These are phyloP conservation scores for Calliopum simillimum DNA, from an alignment of 2,888 invertebrate species.

Conservation along the genomic window DNA sequence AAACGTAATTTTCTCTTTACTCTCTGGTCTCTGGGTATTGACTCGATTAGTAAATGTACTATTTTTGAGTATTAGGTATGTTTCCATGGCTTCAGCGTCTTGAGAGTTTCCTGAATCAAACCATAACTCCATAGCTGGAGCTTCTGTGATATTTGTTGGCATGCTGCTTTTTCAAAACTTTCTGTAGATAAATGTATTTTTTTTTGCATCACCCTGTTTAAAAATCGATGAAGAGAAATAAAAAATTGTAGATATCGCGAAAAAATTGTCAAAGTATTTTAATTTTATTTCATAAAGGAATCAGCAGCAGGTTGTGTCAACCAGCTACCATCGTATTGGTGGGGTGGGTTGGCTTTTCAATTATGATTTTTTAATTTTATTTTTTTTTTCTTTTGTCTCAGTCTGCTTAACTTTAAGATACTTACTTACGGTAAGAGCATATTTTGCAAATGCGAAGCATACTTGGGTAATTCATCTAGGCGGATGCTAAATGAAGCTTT, in stretches of 20 bases:
- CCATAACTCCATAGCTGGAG: too few relatives aligned
- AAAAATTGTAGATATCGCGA: too few relatives aligned
- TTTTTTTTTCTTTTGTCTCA: conserved; percentile 4
- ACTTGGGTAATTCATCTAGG: neutral
- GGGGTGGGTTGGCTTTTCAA: neutral
- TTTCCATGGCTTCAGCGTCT: too few relatives aligned
- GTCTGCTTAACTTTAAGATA: neutral
- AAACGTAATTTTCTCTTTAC: too few relatives aligned
- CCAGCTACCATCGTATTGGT: conserved; percentile 5
- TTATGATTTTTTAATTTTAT: neutral
- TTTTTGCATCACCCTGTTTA: too few relatives aligned
- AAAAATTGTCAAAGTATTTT: neutral
- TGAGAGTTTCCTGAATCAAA: too few relatives aligned
- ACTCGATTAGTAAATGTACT: too few relatives aligned
- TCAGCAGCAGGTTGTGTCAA: neutral
- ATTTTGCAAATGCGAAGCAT: conserved; percentile 13
- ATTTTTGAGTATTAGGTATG: too few relatives aligned
- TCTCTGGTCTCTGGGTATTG: too few relatives aligned
- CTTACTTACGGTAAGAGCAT: conserved; percentile 2
- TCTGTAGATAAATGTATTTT: too few relatives aligned
- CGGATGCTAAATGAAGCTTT: conserved; percentile 20
- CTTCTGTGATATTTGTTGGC: neutral
- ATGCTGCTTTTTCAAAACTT: neutral
- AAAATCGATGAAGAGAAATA: too few relatives aligned
- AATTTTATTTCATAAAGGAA: neutral